Base-by-base conservation (phyloP, 2,797 vertebrate genomes). In the Parotocinclus haroldoi region DNA sequence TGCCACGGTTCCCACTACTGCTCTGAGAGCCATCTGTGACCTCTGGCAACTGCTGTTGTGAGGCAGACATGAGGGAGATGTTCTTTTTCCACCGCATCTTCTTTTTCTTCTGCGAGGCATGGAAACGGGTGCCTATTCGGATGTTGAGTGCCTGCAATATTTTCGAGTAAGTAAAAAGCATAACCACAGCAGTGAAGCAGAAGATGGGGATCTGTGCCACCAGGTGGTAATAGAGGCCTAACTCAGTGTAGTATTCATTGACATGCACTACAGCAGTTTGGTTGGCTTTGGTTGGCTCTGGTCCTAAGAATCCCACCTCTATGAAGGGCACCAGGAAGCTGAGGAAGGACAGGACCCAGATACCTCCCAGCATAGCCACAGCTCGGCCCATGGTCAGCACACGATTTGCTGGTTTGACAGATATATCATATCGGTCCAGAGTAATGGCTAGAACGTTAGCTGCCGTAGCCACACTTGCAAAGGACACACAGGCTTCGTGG, bases 131-230 rank as follows among this genome's bases (percentile, higher is more conserved):
- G 63, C 96, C 96, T 69, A 99, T 99, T 66, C 95, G 93, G 76
- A 99, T 99, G 74, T 99, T 99, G 71, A 99, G 92, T 3, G 96
- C 96, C 87, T 98, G 96, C 66, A 99, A 89, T 79, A 99, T 99
- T 90, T 98, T 99, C 71, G 92, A 93, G 76, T 99, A 99, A 42
- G 97, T 99, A 76, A 98, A 93, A 65, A 99, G 82, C 97, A 99
- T 99, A 72, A 98, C 95, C 51, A 98, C 66, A 0, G 92, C 95
- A 11, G 97, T 99, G 76, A 98, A 95, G 86, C 94, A 95, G 83
- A 98, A 99, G 76, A 98, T 98, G 39, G 97, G 97, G 70, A 99
- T 99, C 88, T 99, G 96, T 55, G 96, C 95, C 0, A 98, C 86
- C 71, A 99, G 86, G 77, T 99, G 96, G 69, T 99, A 98, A 80